A percentile compares a stretch with the other conserved stretches of the same genome.
These are phyloP conservation scores for Elachura formosa DNA, from an alignment of 2,113 vertebrate genomes.

Conservation along the genomic window DNA sequence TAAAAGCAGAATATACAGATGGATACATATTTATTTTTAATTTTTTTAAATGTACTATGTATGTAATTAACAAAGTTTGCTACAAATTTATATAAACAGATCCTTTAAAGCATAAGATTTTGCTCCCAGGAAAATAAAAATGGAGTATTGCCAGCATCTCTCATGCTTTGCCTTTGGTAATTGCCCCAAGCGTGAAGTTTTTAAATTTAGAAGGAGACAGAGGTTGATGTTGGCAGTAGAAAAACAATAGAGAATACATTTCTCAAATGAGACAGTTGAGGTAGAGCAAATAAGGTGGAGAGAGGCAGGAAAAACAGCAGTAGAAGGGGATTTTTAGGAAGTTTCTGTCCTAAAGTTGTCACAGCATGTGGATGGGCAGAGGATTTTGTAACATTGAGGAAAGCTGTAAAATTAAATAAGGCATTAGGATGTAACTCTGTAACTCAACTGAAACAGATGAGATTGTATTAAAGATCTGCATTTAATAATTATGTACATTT, in stretches of 20 bases:
- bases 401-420: not conserved
- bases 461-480: not conserved
- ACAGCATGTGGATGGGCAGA: not conserved
- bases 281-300: not conserved
- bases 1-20: not conserved
- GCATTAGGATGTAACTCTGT: not conserved
- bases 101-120: not conserved
- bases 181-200: not conserved
- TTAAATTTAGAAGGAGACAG: not conserved
- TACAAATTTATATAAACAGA: not conserved
- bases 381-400: not conserved
- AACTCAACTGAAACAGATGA: not conserved
- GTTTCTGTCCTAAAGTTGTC: not conserved
- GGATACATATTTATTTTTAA: not conserved
- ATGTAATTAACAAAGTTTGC: not conserved
- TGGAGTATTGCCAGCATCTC: not conserved
- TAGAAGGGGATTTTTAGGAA: not conserved
- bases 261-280: not conserved
- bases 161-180: not conserved
- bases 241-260: not conserved
- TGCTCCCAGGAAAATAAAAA: not conserved
- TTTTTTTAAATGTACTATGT: not conserved
- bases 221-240: not conserved
- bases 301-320: not conserved
- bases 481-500: not conserved